Evolutionary conservation across 2,797 vertebrate genomes (phyloP), one percentile per base, ranked within the genome.

Genomic region (Chaunax sp.): DNA sequence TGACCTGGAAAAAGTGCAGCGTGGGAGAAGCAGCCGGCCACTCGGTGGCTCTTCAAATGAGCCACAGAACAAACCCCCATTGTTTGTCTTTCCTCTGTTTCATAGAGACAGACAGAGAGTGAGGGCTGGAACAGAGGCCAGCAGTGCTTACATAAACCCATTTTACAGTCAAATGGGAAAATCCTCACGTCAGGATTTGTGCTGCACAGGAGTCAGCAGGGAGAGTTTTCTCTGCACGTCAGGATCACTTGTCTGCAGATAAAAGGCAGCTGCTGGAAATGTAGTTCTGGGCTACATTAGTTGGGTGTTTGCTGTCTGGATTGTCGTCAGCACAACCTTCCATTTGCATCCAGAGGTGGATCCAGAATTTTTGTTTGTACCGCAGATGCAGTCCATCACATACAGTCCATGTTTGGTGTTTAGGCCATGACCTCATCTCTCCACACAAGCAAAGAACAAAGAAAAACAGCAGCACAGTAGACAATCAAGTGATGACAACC

Each of bases 1-100:
- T 87, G 87, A 92, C 74, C 85, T 79, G 83, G 82, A 92, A 87
- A 89, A 89, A 84, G 8, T 82, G 87, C 85, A 78, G 77, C 51
- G 44, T 67, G 45, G 73, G 65, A 58, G 41, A 59, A 64, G n/a
- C 33, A 18, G 13, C 8, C 6, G 23, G 37, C 25, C 40, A 23
- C 50, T 15, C 23, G n/a, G n/a, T n/a, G 6, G 61, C 64, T 54
- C 64, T 73, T 76, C 65, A 69, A 71, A 75, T 23, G 54, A 72
- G 55, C 64, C 47, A 45, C 63, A 49, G 40, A 58, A 66, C 62
- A 81, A 85, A 76, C 54, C 49, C 71, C 62, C 65, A 26, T 72
- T 88, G 86, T 90, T 87, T 84, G 86, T 68, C 64, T 82, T 88
- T 80, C 81, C 84, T 69, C 64, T 67, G 81, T 78, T 63, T 75